phyloP scores from a whole-genome alignment of 1,140 invertebrate species.

The Drosophila lini region DNA sequence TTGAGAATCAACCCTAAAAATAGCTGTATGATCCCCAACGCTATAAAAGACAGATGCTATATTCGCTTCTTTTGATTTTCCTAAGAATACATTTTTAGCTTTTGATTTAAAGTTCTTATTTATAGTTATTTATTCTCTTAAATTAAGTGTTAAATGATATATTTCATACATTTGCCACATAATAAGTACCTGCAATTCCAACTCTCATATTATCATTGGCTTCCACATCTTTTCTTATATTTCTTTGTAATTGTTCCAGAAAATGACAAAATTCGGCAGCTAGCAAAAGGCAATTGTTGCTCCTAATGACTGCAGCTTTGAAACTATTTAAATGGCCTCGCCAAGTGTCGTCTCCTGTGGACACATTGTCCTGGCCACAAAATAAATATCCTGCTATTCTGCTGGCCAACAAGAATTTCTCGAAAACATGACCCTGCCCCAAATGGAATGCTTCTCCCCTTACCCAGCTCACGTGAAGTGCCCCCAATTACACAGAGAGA shows the following conservation, averaged over 20 bases:
- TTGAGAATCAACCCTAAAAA: too few species aligned
- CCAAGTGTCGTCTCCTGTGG: slow-evolving; percentile 12
- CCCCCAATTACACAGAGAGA: slow-evolving; percentile 3
- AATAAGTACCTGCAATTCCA: neutral
- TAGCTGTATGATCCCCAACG: too few species aligned
- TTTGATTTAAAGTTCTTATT: neutral
- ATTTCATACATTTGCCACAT: neutral
- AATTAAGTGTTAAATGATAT: too few species aligned
- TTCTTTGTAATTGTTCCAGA: slow-evolving; percentile 20
- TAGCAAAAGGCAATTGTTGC: slow-evolving; percentile 37
- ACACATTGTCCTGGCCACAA: slow-evolving; percentile 44
- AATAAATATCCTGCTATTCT: slow-evolving; percentile 51
- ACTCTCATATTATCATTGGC: neutral
- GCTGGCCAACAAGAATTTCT: slow-evolving; percentile 47
- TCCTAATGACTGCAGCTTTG: slow-evolving; percentile 55
- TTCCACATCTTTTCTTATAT: slow-evolving; percentile 3
- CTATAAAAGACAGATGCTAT: too few species aligned
- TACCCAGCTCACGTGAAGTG: neutral
- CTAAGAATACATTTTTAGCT: neutral
- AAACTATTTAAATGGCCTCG: slow-evolving; percentile 49
- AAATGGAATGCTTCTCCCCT: slow-evolving; percentile 22
- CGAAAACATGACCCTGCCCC: slow-evolving; percentile 36
- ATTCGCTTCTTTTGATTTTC: neutral
- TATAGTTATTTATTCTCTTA: neutral
- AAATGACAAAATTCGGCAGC: slow-evolving; percentile 3